Evolutionary conservation across 2,113 vertebrate genomes (phyloP).

Genomic region (Laticauda laticaudata): DNA sequence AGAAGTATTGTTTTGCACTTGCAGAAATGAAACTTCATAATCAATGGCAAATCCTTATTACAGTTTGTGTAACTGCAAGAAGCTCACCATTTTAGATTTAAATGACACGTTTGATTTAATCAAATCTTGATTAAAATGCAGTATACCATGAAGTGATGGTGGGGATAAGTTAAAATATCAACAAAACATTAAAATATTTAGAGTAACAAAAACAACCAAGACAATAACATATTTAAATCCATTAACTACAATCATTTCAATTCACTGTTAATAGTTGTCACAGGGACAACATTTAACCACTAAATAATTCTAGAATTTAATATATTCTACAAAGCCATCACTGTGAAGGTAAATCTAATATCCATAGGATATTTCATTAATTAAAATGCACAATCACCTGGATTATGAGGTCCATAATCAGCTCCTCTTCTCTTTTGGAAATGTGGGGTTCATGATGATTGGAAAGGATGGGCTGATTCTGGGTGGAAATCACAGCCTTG

Average conservation of each 20-base stretch:
- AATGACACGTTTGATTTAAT: not conserved
- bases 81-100: not conserved
- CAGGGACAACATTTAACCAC: not conserved
- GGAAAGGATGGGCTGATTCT: not conserved
- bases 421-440: not conserved
- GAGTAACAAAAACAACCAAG: not conserved
- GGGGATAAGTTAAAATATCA: not conserved
- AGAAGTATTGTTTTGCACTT: not conserved
- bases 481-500: not conserved
- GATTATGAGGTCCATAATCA: not conserved
- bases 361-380: not conserved
- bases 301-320: not conserved
- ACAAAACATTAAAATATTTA: not conserved
- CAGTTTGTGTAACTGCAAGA: not conserved
- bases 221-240: not conserved
- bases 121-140: not conserved
- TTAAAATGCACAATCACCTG: not conserved
- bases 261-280: not conserved
- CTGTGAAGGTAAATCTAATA: not conserved
- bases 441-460: not conserved
- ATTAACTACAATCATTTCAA: not conserved
- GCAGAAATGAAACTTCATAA: not conserved
- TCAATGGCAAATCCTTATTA: not conserved
- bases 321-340: not conserved
- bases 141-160: not conserved